Evolutionary conservation across 1,140 invertebrate genomes (phyloP).

Genomic region (Drosophila sulfurigaster): DNA sequence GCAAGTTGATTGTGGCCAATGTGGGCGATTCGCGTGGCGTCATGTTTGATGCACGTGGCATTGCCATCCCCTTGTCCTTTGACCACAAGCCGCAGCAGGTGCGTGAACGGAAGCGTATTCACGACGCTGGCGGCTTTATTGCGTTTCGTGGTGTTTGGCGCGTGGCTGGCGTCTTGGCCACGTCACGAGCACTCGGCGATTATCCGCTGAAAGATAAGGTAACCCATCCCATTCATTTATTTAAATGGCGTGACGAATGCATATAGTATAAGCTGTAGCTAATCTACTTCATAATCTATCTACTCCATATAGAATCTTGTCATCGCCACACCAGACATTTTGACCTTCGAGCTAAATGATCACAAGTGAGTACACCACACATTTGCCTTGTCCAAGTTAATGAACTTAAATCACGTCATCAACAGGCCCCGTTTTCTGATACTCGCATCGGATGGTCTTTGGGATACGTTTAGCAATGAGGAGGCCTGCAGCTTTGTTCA

Average conservation of each 20-base stretch:
- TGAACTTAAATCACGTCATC: constrained; percentile 27
- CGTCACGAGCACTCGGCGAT: constrained; percentile 96
- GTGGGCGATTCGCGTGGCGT: constrained; percentile 98
- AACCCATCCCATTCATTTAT: constrained; percentile 59
- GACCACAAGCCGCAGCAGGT: constrained; percentile 98
- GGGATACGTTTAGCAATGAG: constrained; percentile 98
- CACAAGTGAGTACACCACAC: constrained; percentile 86
- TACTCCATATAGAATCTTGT: constrained; percentile 89
- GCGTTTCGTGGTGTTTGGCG: constrained; percentile 98
- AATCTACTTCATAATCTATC: constrained; percentile 18
- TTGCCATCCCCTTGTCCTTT: constrained; percentile 96
- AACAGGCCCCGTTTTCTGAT: constrained; percentile 93
- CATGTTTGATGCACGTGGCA: constrained; percentile 95
- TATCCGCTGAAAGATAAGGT: constrained; percentile 95
- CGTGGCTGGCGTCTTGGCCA: constrained; percentile 97
- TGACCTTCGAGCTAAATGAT: constrained; percentile 95
- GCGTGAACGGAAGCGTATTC: constrained; percentile 94
- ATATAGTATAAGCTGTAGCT: constrained; percentile 7
- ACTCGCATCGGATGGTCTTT: constrained; percentile 97
- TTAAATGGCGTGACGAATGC: constrained; percentile 29
- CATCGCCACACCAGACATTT: constrained; percentile 97
- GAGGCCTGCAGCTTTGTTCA: constrained; percentile 95
- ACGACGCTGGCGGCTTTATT: constrained; percentile 96
- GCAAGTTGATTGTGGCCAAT: constrained; percentile 95
- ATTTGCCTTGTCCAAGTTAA: constrained; percentile 3